Evolutionary conservation across 2,888 invertebrate genomes (phyloP).

Genomic region (Pseudococcus jackbeardsleyi): DNA sequence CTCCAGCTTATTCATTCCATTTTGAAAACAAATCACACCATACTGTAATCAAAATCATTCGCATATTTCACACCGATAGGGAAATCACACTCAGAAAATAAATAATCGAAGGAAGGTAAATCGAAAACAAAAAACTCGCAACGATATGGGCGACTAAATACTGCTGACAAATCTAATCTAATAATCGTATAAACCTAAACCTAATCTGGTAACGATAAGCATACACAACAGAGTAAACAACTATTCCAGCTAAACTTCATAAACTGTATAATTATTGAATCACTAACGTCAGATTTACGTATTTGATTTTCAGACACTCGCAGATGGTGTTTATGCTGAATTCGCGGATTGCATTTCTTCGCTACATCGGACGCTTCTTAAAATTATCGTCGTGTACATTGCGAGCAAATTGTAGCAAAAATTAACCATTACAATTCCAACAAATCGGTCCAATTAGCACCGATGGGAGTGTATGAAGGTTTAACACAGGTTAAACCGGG

Average conservation of each 20-base stretch:
- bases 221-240: background rate
- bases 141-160: background rate
- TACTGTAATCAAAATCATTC: no score
- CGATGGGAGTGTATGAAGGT: constrained; percentile 69
- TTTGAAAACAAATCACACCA: no score
- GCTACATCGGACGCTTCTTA: background rate
- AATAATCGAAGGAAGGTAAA: background rate
- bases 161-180: constrained; percentile 8
- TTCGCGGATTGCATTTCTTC: background rate
- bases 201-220: constrained; percentile 1
- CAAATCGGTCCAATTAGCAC: constrained; percentile 66
- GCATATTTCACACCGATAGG: no score
- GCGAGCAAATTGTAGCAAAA: constrained; percentile 39
- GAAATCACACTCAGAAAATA: no score
- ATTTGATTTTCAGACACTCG: background rate
- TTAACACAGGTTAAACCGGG: constrained; percentile 68
- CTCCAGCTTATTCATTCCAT: no score
- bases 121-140: background rate
- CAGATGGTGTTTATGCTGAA: constrained; percentile 23
- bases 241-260: background rate
- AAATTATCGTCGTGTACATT: background rate
- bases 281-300: background rate
- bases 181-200: background rate
- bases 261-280: no score
- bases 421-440: constrained; percentile 60